Evolutionary conservation across 2,797 vertebrate genomes (phyloP), one percentile per base, ranked within the genome.

Genomic region (Sebastes melanostomus): DNA sequence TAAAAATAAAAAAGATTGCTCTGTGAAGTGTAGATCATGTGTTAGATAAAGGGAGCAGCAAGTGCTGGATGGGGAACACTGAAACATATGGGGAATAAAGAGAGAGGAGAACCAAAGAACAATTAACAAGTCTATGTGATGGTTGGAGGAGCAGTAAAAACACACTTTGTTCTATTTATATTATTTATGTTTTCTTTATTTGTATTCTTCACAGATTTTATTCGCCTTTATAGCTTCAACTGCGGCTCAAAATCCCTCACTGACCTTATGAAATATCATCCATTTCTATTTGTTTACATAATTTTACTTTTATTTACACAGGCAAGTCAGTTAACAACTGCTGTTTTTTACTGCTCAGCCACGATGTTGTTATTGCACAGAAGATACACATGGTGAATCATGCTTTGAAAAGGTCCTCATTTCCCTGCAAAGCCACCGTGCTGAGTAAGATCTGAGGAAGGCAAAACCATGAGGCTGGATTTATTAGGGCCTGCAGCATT

Each of bases 1-100:
- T 42, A 75, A 68, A 79, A 73, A 60, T 60, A 65, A 78, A 66
- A 42, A 71, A 18, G 20, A 30, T 25, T 56, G 46, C 66, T 83
- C 73, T 78, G 77, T 86, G 82, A 83, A 82, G 76, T 87, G 66
- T 18, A 76, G 78, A 83, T 80, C 32, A 66, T 77, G 75, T 71
- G 38, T 42, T 75, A 38, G 38, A 77, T 81, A 52, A 80, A 85
- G 52, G 42, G 38, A 81, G 36, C 3, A 42, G 52, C 46, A 72
- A 67, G 65, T 74, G 36, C 61, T 71, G 68, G 46, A 70, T 20
- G 11, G 80, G 78, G 67, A 82, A 34, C 55, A 59, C n/a, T 61
- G n/a, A 65, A 75, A 77, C 27, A 77, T 76, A 73, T 50, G 56
- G 52, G 55, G 66, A 80, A 78, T 66, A 78, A 46, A 68, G 42